These are phyloP conservation scores for Acanthacorydalis orientalis DNA, from an alignment of 2,888 invertebrate genomes.

Conservation along the genomic window DNA sequence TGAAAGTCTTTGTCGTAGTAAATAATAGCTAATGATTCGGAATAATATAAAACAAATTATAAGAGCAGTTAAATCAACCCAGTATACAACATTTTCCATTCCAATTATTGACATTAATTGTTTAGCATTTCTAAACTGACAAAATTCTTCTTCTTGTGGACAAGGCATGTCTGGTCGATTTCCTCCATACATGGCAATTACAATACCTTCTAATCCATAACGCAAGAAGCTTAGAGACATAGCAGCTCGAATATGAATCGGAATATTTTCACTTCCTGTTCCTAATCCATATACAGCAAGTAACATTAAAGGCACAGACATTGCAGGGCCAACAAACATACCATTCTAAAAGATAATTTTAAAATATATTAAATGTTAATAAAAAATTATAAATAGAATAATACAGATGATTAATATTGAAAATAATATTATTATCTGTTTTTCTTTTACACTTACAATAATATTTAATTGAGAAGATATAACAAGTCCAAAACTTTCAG, in stretches of 20 bases:
- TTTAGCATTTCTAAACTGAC: conserved; percentile 56
- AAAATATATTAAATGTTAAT: not conserved
- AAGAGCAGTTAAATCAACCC: conserved; percentile 49
- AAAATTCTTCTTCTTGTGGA: conserved; percentile 49
- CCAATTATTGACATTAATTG: conserved; percentile 61
- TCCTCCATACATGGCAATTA: conserved; percentile 64
- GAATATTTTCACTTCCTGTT: conserved; percentile 41
- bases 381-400: not conserved
- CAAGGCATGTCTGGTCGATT: conserved; percentile 59
- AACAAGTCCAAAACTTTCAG: conserved; percentile 61
- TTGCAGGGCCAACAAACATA: conserved; percentile 78
- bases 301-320: conserved; percentile 74
- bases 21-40: conserved; percentile 50
- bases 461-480: conserved; percentile 59
- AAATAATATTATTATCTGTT: too few relatives aligned
- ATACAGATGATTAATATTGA: not conserved
- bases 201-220: conserved; percentile 64
- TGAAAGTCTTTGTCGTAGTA: conserved; percentile 51
- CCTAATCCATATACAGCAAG: conserved; percentile 80
- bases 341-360: conserved; percentile 43
- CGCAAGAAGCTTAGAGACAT: conserved; percentile 73
- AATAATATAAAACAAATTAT: conserved; percentile 41
- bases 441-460: conserved; percentile 40
- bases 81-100: conserved; percentile 50
- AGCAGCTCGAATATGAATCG: conserved; percentile 59